Conservation (phyloP, 2,113 vertebrate species). For the Neotragus moschatus region DNA sequence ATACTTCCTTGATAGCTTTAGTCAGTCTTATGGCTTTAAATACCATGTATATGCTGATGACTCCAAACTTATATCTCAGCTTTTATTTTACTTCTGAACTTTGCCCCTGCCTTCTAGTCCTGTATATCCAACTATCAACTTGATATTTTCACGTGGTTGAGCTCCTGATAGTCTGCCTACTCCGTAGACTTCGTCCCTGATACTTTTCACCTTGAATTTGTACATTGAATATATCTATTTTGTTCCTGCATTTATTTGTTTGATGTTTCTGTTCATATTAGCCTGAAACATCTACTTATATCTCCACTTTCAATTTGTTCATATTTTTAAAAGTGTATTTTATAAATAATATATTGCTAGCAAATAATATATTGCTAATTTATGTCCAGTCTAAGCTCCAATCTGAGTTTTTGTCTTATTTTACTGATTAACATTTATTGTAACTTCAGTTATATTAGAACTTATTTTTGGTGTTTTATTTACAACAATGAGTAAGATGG, state of each 20-base stretch:
- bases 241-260: background rate
- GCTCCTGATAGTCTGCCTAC: background rate
- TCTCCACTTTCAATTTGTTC: background rate
- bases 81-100: conserved; percentile 24
- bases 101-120: background rate
- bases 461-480: background rate
- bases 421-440: background rate
- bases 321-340: background rate
- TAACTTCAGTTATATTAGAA: background rate
- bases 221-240: background rate
- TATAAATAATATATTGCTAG: background rate
- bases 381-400: background rate
- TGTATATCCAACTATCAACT: background rate
- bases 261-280: conserved; percentile 7
- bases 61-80: conserved; percentile 25
- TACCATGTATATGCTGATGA: background rate
- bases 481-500: background rate
- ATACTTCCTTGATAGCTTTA: background rate
- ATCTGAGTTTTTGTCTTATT: background rate
- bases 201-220: conserved; percentile 25
- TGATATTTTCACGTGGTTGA: background rate
- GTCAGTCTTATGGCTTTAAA: background rate
- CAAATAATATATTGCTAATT: background rate
- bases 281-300: background rate
- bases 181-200: background rate